Conservation (phyloP, 2,888 invertebrate genomes). For the Euzophera pinguis region DNA sequence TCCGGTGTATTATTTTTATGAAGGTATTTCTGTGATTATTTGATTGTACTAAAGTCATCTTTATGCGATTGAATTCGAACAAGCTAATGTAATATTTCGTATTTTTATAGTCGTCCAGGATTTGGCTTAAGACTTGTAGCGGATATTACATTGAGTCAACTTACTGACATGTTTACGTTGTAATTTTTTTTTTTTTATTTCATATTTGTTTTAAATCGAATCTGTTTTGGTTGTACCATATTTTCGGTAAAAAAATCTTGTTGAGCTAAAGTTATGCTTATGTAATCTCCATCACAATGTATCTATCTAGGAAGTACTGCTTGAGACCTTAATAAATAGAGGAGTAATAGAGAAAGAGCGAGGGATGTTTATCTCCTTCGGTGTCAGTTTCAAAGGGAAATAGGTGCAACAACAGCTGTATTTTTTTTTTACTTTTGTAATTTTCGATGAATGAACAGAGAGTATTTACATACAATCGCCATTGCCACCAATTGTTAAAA, state of each 20-base stretch:
- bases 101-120: not conserved
- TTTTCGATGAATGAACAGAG: too few species aligned
- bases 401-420: too few species aligned
- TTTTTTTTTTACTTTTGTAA: too few species aligned
- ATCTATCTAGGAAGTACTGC: too few species aligned
- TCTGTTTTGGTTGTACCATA: too few species aligned
- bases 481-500: not conserved
- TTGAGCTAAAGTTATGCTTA: too few species aligned
- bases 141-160: not conserved
- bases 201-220: not conserved
- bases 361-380: too few species aligned
- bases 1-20: constrained; percentile 24
- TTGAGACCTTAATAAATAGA: too few species aligned
- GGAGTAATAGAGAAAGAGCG: too few species aligned
- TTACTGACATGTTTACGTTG: not conserved
- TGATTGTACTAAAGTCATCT: not conserved
- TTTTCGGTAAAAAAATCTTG: too few species aligned
- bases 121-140: not conserved
- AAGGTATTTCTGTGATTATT: constrained; percentile 25
- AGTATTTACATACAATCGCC: not conserved
- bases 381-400: too few species aligned
- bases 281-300: too few species aligned
- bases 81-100: constrained; percentile 1
- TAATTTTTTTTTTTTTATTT: not conserved
- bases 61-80: constrained; percentile 22